Conservation (phyloP, 2,888 invertebrate species). For the Metellina segmentata region DNA sequence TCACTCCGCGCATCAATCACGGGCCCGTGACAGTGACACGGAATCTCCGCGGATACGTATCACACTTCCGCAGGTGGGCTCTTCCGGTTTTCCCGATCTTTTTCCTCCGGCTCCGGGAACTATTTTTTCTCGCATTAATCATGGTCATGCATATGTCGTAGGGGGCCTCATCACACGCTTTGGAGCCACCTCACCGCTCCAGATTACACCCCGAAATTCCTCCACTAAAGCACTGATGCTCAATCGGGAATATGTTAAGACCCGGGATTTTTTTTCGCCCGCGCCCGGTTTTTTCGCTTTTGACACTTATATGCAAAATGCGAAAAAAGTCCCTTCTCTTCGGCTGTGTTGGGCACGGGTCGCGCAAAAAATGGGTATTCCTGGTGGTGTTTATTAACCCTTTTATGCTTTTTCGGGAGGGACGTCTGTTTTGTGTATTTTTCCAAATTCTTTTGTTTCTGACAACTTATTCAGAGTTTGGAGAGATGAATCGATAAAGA, state of each 20-base stretch:
- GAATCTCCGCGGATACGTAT: conserved; percentile 77
- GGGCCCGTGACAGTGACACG: conserved; percentile 73
- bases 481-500: background rate
- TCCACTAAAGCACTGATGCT: conserved; percentile 73
- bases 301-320: conserved; percentile 70
- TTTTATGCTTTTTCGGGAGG: conserved; percentile 32
- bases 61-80: conserved; percentile 77
- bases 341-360: background rate
- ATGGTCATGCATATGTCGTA: conserved; percentile 76
- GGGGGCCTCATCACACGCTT: conserved; percentile 61
- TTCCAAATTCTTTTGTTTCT: background rate
- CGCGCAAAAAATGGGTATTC: background rate
- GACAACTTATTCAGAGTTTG: background rate
- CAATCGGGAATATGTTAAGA: conserved; percentile 75
- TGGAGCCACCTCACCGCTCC: conserved; percentile 60
- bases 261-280: conserved; percentile 48
- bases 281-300: background rate
- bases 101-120: conserved; percentile 65
- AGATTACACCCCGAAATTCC: conserved; percentile 70
- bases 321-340: conserved; percentile 27
- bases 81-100: conserved; percentile 74
- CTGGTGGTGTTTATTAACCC: conserved; percentile 62
- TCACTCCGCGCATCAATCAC: conserved; percentile 66
- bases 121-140: conserved; percentile 77
- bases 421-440: background rate